Conservation (phyloP, 2,797 vertebrate species). For the Xenopus petersii region DNA sequence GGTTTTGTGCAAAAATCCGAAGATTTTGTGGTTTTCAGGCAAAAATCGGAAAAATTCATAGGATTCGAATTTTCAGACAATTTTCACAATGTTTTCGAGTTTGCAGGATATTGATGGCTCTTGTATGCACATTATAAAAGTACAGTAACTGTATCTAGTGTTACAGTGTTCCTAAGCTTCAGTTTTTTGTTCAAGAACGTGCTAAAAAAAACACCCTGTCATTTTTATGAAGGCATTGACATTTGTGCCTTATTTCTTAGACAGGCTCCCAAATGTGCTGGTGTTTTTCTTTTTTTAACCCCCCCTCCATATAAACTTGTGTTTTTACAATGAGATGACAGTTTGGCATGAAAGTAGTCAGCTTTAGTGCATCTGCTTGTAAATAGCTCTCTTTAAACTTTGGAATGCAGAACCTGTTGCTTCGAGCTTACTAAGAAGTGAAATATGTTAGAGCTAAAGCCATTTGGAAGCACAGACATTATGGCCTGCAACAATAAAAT, state of each 20-base stretch:
- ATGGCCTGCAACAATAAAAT: not conserved
- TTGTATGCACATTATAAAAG: no score
- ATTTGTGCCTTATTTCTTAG: not conserved
- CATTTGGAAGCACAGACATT: not conserved
- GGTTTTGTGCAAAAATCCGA: no score
- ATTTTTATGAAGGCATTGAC: not conserved
- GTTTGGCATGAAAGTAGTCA: conserved; percentile 17
- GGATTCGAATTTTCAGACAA: no score
- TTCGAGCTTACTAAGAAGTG: conserved; percentile 3
- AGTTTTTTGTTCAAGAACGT: no score
- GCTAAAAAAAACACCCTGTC: no score
- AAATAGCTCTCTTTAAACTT: conserved; percentile 8
- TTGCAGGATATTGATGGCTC: no score
- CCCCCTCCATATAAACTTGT: not conserved
- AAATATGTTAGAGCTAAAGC: not conserved
- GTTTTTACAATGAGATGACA: conserved; percentile 15
- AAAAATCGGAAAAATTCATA: no score
- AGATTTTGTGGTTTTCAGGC: no score
- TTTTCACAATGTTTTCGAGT: no score
- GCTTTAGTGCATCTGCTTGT: conserved; percentile 23
- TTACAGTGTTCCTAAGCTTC: no score
- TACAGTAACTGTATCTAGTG: no score
- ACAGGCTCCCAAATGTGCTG: not conserved
- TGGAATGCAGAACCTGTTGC: conserved; percentile 22
- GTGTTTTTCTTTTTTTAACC: not conserved